phyloP scores from a whole-genome alignment of 2,888 invertebrate species.

The Bellardia pandia region DNA sequence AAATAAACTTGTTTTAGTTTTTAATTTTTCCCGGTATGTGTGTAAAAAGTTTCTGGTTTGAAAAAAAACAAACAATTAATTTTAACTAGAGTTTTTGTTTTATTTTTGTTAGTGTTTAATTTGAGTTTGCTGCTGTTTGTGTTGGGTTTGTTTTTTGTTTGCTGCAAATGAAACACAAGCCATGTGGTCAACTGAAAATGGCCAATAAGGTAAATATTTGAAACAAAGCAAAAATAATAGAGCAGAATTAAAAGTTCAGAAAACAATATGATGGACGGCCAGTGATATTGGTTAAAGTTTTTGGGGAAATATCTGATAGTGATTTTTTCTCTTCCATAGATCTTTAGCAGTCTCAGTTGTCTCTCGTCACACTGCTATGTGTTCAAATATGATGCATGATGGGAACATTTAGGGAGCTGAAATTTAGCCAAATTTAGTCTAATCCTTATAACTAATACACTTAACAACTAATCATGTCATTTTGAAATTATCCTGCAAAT shows the following conservation, averaged over 20 bases:
- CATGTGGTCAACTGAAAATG: conserved; percentile 64
- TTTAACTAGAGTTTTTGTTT: conserved; percentile 50
- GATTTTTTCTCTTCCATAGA: too few relatives aligned
- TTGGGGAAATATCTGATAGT: too few relatives aligned
- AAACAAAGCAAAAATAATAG: conserved; percentile 18
- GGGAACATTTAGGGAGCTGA: too few relatives aligned
- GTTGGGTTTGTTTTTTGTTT: conserved; percentile 9
- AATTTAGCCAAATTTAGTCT: too few relatives aligned
- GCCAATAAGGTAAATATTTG: conserved; percentile 47
- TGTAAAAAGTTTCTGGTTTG: conserved; percentile 55
- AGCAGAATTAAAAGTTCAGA: conserved; percentile 6
- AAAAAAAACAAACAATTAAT: conserved; percentile 65
- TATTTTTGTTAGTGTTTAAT: conserved; percentile 57
- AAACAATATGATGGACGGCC: not conserved
- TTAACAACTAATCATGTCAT: too few relatives aligned
- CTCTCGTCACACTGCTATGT: too few relatives aligned
- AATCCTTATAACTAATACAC: too few relatives aligned
- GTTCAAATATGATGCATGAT: too few relatives aligned
- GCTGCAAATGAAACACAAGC: conserved; percentile 32
- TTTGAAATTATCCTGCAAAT: too few relatives aligned
- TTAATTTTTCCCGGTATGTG: not conserved
- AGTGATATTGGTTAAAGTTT: not conserved
- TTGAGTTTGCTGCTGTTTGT: conserved; percentile 49
- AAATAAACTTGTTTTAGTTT: conserved; percentile 23
- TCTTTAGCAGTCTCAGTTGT: too few relatives aligned